Conservation (phyloP, 2,888 invertebrate genomes). For the Agrochola litura region DNA sequence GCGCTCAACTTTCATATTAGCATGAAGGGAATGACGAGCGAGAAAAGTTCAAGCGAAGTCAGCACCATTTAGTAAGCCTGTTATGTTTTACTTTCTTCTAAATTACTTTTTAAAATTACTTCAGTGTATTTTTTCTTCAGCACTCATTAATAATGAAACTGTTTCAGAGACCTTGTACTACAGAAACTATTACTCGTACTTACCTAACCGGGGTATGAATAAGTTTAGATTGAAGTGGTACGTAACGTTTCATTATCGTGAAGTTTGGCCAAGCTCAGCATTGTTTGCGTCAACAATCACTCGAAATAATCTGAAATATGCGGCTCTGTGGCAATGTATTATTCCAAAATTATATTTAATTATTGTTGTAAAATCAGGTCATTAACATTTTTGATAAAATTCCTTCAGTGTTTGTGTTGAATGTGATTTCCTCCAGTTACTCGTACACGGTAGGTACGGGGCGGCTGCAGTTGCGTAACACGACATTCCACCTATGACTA, state of each 20-base stretch:
- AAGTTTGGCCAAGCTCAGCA: conserved; percentile 35
- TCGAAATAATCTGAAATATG: conserved; percentile 43
- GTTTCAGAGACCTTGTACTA: conserved; percentile 21
- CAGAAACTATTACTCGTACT: neutral
- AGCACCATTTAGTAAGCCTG: conserved; percentile 12
- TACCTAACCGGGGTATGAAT: neutral
- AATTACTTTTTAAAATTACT: conserved; percentile 18
- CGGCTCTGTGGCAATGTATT: conserved; percentile 57
- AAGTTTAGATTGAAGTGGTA: conserved; percentile 8
- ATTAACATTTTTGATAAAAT: conserved; percentile 68
- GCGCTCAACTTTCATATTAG: conserved; percentile 37
- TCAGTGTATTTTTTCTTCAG: conserved; percentile 14
- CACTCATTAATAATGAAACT: conserved; percentile 21
- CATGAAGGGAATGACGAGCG: conserved; percentile 49
- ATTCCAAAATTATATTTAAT: conserved; percentile 54
- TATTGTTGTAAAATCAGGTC: conserved; percentile 57
- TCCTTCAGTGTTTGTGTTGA: conserved; percentile 42
- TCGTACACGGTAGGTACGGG: conserved; percentile 2
- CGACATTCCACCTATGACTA: conserved; percentile 65
- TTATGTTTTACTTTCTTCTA: conserved; percentile 1
- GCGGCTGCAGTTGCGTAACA: conserved; percentile 49
- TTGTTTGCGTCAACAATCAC: conserved; percentile 43
- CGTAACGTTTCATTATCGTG: conserved; percentile 27
- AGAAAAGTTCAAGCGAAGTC: conserved; percentile 36
- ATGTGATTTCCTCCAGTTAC: conserved; percentile 49